Percentiles rank a stretch among this genome's conserved stretches.
Conservation (phyloP, 2,888 invertebrate species). For the Halictus quadricinctus region DNA sequence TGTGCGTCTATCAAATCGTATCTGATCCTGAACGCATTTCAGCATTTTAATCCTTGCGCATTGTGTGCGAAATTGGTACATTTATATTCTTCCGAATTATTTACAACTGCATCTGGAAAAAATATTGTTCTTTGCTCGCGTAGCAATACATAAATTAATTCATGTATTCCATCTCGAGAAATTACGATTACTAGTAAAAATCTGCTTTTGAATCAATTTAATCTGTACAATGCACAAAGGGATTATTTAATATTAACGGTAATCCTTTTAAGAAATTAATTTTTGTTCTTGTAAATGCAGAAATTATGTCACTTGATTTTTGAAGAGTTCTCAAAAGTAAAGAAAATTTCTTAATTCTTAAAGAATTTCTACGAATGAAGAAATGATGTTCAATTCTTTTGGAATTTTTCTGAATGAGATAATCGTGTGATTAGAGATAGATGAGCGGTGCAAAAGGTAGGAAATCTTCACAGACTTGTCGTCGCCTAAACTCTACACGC, state of each 20-base stretch:
- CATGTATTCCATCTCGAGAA: too few relatives aligned
- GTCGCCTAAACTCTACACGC: conserved; percentile 57
- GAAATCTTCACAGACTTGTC: neutral
- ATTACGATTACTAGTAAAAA: neutral
- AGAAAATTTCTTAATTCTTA: neutral
- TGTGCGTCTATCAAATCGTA: neutral
- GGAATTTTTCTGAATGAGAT: neutral
- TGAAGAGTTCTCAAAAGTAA: neutral
- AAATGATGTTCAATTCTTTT: neutral
- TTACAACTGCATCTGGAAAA: neutral
- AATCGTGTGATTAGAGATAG: conserved; percentile 11
- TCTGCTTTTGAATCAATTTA: too few relatives aligned
- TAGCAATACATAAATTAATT: too few relatives aligned
- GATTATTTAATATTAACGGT: too few relatives aligned
- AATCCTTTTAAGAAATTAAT: too few relatives aligned
- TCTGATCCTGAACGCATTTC: neutral
- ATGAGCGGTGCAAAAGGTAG: neutral
- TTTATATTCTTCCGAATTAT: neutral
- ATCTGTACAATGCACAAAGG: too few relatives aligned
- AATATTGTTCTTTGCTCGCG: too few relatives aligned
- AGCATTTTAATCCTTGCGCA: neutral
- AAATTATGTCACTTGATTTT: neutral
- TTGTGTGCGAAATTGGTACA: neutral
- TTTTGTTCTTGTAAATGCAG: neutral
- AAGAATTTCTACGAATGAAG: neutral